These are phyloP conservation scores for Heliconius melpomene DNA, from an alignment of 1,140 invertebrate genomes.

Conservation along the genomic window DNA sequence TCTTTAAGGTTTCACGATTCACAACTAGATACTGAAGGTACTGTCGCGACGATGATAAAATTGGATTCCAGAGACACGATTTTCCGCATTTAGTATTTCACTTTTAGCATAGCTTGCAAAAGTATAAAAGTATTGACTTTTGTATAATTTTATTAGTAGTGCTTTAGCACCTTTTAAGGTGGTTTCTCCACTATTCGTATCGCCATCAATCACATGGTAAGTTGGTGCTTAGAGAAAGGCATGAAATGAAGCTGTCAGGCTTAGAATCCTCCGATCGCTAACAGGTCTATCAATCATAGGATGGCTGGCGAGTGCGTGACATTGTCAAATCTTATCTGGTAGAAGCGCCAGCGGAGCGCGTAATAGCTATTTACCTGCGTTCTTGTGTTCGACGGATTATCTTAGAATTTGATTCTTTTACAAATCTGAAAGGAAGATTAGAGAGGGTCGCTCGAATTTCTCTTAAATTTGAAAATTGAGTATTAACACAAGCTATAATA, in stretches of 20 bases:
- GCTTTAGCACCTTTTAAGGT: too few relatives aligned
- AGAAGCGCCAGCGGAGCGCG: constrained; percentile 61
- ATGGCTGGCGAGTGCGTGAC: constrained; percentile 48
- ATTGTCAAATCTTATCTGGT: constrained; percentile 66
- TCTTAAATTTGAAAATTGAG: constrained; percentile 16
- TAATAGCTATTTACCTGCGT: constrained; percentile 77
- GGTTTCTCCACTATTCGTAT: not conserved
- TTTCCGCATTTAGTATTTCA: constrained; percentile 23
- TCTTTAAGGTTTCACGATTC: constrained; percentile 60
- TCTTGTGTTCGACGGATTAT: constrained; percentile 60
- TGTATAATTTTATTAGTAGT: not conserved
- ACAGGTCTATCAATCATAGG: constrained; percentile 64
- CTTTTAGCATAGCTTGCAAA: not conserved
- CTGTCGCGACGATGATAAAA: constrained; percentile 49
- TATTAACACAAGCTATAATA: constrained; percentile 23
- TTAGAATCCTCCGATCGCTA: constrained; percentile 39
- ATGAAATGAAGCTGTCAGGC: constrained; percentile 66
- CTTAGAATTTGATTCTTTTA: constrained; percentile 66
- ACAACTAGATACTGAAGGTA: constrained; percentile 53
- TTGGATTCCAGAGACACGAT: constrained; percentile 34
- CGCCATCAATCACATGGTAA: constrained; percentile 41
- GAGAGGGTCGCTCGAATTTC: constrained; percentile 38
- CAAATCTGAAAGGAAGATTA: constrained; percentile 56
- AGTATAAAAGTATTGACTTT: constrained; percentile 1
- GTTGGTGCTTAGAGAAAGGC: constrained; percentile 48